Conservation (phyloP, 2,888 invertebrate genomes). For the Graphium colonna region DNA sequence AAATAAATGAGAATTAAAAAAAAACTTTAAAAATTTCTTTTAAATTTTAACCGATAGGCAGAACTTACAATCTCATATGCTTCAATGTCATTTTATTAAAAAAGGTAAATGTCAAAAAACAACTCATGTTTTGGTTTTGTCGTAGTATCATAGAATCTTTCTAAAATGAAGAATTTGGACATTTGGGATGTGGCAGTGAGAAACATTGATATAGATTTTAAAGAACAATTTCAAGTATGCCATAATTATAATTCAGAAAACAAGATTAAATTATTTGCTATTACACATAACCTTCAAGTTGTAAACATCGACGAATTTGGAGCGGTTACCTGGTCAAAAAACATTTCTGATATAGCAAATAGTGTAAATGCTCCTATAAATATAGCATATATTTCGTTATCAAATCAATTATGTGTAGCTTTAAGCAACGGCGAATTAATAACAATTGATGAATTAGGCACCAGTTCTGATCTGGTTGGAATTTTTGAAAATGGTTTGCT, state of each 20-base stretch:
- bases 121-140: background rate
- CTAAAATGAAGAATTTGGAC: slow-evolving; percentile 60
- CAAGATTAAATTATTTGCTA: slow-evolving; percentile 54
- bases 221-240: slow-evolving; percentile 45
- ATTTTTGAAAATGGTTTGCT: slow-evolving; percentile 56
- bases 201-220: slow-evolving; percentile 37
- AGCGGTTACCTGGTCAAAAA: slow-evolving; percentile 51
- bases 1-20: too few species aligned
- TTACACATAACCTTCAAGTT: slow-evolving; percentile 60
- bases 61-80: background rate
- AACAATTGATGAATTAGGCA: slow-evolving; percentile 49
- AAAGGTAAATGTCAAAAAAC: background rate
- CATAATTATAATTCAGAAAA: slow-evolving; percentile 57
- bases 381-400: slow-evolving; percentile 55
- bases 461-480: slow-evolving; percentile 50
- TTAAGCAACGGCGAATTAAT: slow-evolving; percentile 63
- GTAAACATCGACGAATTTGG: slow-evolving; percentile 49
- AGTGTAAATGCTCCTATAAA: slow-evolving; percentile 68
- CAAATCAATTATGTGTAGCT: slow-evolving; percentile 56
- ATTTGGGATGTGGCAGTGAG: slow-evolving; percentile 54
- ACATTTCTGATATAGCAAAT: slow-evolving; percentile 49
- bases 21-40: too few species aligned
- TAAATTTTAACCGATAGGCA: background rate
- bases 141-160: background rate
- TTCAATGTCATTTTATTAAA: slow-evolving; percentile 2